phyloP scores from a whole-genome alignment of 2,888 invertebrate species.

The Melieria omissa region DNA sequence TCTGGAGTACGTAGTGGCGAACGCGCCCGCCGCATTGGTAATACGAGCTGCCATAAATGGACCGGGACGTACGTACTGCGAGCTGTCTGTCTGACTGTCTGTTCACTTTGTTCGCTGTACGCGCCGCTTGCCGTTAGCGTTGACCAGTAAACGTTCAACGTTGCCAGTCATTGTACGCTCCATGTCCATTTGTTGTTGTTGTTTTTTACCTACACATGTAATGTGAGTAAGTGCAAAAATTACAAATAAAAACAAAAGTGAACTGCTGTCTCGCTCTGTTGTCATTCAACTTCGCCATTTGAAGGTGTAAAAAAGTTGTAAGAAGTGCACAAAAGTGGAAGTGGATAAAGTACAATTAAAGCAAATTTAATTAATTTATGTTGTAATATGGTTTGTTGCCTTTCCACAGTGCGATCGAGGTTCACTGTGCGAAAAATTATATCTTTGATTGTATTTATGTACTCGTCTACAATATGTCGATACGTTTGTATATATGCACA shows the following conservation, averaged over 20 bases:
- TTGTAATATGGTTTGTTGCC: neutral
- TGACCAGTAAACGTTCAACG: too few species aligned
- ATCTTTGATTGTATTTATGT: neutral
- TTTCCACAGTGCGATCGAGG: neutral
- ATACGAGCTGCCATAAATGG: conserved; percentile 33
- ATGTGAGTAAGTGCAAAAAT: conserved; percentile 31
- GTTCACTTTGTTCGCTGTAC: neutral
- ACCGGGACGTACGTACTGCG: conserved; percentile 27
- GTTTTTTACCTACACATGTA: neutral
- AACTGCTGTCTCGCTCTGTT: conserved; percentile 11
- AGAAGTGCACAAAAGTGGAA: neutral
- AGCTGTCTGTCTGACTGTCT: neutral
- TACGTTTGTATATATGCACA: neutral
- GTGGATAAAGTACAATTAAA: neutral
- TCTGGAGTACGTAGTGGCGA: too few species aligned
- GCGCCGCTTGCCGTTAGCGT: conserved; percentile 8
- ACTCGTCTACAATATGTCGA: neutral
- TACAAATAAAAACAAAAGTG: conserved; percentile 29
- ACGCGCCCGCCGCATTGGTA: conserved; percentile 27
- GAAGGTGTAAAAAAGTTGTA: neutral
- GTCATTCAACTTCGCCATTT: neutral
- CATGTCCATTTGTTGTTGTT: too few species aligned
- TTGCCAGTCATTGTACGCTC: too few species aligned
- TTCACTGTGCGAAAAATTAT: neutral
- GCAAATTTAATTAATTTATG: neutral